Evolutionary conservation across 2,888 invertebrate species (phyloP), one percentile per base, ranked within the genome.

Genomic region (Gibbula magus): DNA sequence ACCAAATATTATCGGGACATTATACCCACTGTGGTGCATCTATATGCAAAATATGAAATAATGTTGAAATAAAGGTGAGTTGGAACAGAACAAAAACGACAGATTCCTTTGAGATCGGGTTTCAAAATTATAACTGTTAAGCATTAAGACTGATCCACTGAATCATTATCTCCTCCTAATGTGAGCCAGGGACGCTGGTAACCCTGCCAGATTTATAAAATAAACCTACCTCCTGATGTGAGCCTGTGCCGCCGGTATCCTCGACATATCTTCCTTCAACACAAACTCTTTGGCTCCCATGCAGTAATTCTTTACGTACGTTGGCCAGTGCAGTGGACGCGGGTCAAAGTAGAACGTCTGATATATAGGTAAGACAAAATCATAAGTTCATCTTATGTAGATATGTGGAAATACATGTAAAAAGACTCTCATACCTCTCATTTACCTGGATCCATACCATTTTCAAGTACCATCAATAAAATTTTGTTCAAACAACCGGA

Each of bases 331-430:
- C 13, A 93, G 85, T 10, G 86, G 84, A 22, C 91, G 89, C 1
- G 91, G 90, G 80, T 93, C 93, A 85, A 93, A 90, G 86, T 90
- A 92, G 83, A 93, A 93, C 39, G 79, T 84, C 92, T 92, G 85
- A n/a, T 84, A 86, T 70, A 45, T 75, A 67, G 61, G 22, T 54
- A 16, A 80, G n/a, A 51, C 16, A 10, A 52, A 52, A 13, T 52
- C 52, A n/a, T n/a, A n/a, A n/a, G n/a, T 16, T 52, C 52, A 52
- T 52, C 16, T 10, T 52, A 16, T 52, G 10, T 16, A 52, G 10
- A 8, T 10, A 52, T 52, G 52, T 52, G 10, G 16, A 52, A 8
- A 52, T 8, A 52, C 52, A 29, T 67, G 22, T 5, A 22, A 67
- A 5, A n/a, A n/a, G n/a, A n/a, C n/a, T n/a, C n/a, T n/a, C 10